A percentile compares a stretch with the other conserved stretches of the same genome.
Conservation (phyloP, 2,113 vertebrate species). For the Corydoras maculifer region DNA sequence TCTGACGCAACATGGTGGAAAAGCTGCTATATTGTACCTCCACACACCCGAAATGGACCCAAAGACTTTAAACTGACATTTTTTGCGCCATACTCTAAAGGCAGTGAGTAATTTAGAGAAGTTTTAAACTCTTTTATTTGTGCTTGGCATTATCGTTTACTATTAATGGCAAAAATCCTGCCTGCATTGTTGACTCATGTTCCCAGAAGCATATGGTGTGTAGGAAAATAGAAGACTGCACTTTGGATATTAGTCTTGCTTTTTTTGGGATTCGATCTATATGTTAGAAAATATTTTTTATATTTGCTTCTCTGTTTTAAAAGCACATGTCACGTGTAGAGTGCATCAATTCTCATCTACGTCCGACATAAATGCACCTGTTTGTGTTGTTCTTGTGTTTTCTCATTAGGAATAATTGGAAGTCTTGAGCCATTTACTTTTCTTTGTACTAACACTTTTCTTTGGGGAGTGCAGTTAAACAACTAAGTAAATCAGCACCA, state of each 20-base stretch:
- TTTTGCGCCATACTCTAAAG: neutral
- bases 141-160: conserved; percentile 13
- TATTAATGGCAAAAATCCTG: conserved; percentile 26
- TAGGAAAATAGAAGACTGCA: neutral
- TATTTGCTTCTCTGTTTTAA: no score
- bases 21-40: neutral
- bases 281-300: no score
- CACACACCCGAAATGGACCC: neutral
- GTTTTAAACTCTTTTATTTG: neutral
- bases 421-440: no score
- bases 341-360: no score
- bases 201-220: conserved; percentile 35
- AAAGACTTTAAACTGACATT: neutral
- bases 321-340: no score
- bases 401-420: no score
- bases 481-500: no score
- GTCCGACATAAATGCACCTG: no score
- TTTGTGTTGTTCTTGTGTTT: no score
- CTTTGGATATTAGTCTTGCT: conserved; percentile 12
- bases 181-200: conserved; percentile 27
- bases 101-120: neutral
- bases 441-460: no score
- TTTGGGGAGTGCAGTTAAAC: no score
- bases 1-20: neutral
- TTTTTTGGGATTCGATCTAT: neutral